Conservation (phyloP, 2,113 vertebrate genomes). For the Quiscalus mexicanus region DNA sequence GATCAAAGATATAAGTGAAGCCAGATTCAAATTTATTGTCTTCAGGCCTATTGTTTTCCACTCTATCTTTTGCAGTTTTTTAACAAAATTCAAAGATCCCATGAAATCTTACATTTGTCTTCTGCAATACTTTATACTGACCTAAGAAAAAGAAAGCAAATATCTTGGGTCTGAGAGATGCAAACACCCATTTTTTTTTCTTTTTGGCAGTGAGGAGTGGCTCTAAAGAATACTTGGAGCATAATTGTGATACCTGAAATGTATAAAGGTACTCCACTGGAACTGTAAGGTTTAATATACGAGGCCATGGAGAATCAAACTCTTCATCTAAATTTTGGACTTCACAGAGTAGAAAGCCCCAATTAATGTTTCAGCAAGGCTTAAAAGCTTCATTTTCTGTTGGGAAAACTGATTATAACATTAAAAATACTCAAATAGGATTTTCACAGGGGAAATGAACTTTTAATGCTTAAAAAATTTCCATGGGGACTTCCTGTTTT, state of each 20-base stretch:
- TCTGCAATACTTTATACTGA: not conserved
- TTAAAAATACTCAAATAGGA: conserved; percentile 32
- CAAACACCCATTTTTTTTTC: accelerated
- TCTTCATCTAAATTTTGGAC: conserved; percentile 4
- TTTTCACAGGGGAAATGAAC: conserved; percentile 39
- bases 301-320: not conserved
- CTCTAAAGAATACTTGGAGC: not conserved
- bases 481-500: not conserved
- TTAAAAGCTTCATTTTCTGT: conserved; percentile 64
- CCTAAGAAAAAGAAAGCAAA: not conserved
- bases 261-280: not conserved
- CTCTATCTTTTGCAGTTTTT: not conserved
- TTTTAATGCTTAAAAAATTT: conserved; percentile 28
- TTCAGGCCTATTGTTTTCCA: not conserved
- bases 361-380: conserved; percentile 57
- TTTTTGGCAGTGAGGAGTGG: not conserved
- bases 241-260: not conserved
- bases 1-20: not conserved
- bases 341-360: not conserved
- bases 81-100: not conserved
- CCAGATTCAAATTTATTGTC: not conserved
- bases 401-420: conserved; percentile 57
- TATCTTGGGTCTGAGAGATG: not conserved
- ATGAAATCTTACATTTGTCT: not conserved
- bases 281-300: not conserved